Evolutionary conservation across 2,797 vertebrate genomes (phyloP).

Genomic region (Crax fasciolata): DNA sequence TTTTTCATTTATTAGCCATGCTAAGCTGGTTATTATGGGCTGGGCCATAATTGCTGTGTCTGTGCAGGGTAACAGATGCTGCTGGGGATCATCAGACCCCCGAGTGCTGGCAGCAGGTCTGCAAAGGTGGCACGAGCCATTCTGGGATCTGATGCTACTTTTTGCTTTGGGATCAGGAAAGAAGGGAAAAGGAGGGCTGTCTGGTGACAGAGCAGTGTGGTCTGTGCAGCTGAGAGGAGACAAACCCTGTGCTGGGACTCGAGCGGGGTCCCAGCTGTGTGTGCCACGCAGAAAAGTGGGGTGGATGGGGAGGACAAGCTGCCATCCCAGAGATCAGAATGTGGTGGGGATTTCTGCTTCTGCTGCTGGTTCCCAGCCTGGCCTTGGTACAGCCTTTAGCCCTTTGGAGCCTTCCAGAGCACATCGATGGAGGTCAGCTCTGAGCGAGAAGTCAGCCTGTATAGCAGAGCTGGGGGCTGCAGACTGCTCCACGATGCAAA

Average conservation of each 20-base stretch:
- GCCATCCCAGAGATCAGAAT: not conserved
- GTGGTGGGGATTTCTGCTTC: accelerated
- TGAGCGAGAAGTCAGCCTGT: accelerated
- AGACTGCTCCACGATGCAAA: accelerated
- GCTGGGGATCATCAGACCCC: constrained; percentile 1
- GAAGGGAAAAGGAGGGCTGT: not conserved
- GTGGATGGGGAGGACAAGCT: not conserved
- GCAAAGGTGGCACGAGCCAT: not conserved
- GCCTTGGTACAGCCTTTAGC: no score
- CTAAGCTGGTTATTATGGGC: constrained; percentile 55
- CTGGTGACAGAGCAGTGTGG: not conserved
- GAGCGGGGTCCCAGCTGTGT: not conserved
- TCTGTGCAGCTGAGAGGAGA: no score
- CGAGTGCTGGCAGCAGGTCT: not conserved
- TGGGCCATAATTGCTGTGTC: constrained; percentile 51
- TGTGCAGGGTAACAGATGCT: constrained; percentile 24
- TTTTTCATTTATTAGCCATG: constrained; percentile 40
- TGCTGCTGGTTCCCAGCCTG: not conserved
- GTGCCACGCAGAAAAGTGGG: not conserved
- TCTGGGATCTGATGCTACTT: not conserved
- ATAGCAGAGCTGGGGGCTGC: not conserved
- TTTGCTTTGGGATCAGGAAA: not conserved
- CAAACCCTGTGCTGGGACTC: not conserved
- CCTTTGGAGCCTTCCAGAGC: not conserved
- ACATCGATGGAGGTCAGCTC: accelerated